Evolutionary conservation across 1,140 invertebrate genomes (phyloP), one percentile per base, ranked within the genome.

Genomic region (Danaus plexippus): DNA sequence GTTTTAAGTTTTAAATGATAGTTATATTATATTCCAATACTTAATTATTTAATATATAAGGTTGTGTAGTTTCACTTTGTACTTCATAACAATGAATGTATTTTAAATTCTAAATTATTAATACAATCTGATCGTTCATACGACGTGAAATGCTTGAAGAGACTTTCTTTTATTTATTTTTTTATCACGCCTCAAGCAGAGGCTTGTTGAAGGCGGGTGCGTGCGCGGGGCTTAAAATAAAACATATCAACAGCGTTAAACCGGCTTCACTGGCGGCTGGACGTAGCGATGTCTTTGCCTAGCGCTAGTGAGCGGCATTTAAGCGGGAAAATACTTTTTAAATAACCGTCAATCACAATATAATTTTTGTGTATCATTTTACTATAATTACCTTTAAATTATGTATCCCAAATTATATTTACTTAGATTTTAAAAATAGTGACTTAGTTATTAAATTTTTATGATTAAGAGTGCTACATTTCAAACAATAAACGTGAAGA

Each of bases 211-310:
- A 45, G 40, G 53, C 54, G 54, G 55, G 62, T 61, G 56, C 47
- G 67, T 55, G 61, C 57, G 52, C 61, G 57, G 64, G 55, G 66
- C 69, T 77, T 69, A 76, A 80, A 84, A 80, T 75, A 82, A 82
- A 85, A 82, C 73, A 74, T 41, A 49, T 18, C 47, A 75, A 72
- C 79, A 80, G 75, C 80, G 67, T 66, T 56, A 59, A 80, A 83
- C 82, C 76, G 80, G 80, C 82, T 85, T 73, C 69, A 66, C 58
- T 69, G 56, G 72, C 55, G 79, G 69, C 64, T 67, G 67, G 80
- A 83, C 82, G 82, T 69, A 65, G 64, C 60, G 62, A 52, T 64
- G 22, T 32, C 22, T 32, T 32, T 13, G 52, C 40, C 12, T 47
- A 44, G 46, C 46, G 49, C 43, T 49, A n/a, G 46, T 41, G 52